Base-by-base conservation (phyloP, 2,113 vertebrate species). In the Anser brachyrhynchus region DNA sequence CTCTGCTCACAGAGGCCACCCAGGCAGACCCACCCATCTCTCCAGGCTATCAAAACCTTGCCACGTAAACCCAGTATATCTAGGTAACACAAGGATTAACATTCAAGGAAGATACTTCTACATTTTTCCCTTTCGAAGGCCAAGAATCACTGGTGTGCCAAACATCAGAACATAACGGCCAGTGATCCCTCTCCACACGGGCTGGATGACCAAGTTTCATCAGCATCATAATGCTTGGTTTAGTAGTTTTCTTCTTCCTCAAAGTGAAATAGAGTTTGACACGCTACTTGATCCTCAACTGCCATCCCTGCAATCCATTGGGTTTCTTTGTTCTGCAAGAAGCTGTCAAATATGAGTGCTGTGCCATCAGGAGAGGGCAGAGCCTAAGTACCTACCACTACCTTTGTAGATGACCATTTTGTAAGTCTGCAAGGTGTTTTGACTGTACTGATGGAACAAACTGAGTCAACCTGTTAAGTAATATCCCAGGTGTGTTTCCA, bases 101-200 rank as follows among this genome's bases (percentile, higher is more conserved):
- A 93, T 78, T 90, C n/a, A 57, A 71, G 70, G 49, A 95, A 75
- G 58, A 11, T 66, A 57, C 61, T 92, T 92, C 37, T 78, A 78
- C 33, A 91, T 87, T 83, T 77, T 83, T 43, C 64, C 17, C 11
- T 37, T 65, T 49, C 2, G 0, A 92, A 77, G 54, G 26, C 13
- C 72, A 78, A 52, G 29, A 90, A 71, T 0, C 5, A 41, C 43
- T 9, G 0, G 10, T 37, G 57, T 58, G 51, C 67, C 69, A 54
- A 78, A 46, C 75, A 80, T 20, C 10, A 0, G 26, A 89, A 33
- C 55, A 20, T 15, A 57, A 5, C 0, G 0, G 75, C 4, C 2
- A 78, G 73, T 28, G 49, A 37, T 8, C n/a, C 62, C 9, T 1
- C 0, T 31, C 31, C 35, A 89, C 3, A 1, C 31, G 84, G 35